Evolutionary conservation across 2,113 vertebrate species (phyloP), one percentile per base, ranked within the genome.

Genomic region (Pleuronectes platessa): DNA sequence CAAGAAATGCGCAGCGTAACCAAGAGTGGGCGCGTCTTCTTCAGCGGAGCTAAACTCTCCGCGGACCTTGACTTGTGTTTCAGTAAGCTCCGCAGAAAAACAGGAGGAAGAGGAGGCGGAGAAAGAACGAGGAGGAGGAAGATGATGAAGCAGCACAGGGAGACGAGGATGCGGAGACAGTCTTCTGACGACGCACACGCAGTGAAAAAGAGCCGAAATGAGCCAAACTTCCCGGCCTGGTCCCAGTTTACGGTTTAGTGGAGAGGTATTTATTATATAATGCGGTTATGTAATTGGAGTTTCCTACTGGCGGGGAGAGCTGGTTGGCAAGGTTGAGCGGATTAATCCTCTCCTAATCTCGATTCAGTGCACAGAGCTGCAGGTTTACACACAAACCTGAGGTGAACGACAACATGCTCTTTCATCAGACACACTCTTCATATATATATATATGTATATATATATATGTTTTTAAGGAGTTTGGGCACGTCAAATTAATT

Each of bases 211-310:
- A 20, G 14, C 9, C 4, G 53, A 5, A 13, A 31, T 37, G 24
- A 37, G 7, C 15, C 35, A 67, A 65, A 80, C 18, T 20, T 31
- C 9, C 1, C 13, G 13, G 3, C 0, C 5, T 4, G 0, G 40
- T 23, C 42, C 51, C 6, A n/a, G 45, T 62, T 21, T 10, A 53
- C 11, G 27, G 26, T 69, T 78, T 40, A 17, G 17, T 27, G 7
- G 18, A 24, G 27, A 47, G 55, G 59, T 35, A 0, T 84, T 73
- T 78, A 56, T 88, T 72, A 66, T 82, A 85, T 85, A 85, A 87
- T 55, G 0, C 68, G 4, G 51, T 91, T 92, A 92, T 85, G 73
- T 76, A 86, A 90, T 78, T 76, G 62, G 60, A 71, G 24, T 63
- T 24, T 35, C 5, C 59, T 20, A 2, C 58, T 37, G 80, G 70